Evolutionary conservation across 2,797 vertebrate species (phyloP).

Genomic region (Chaunax sp.): DNA sequence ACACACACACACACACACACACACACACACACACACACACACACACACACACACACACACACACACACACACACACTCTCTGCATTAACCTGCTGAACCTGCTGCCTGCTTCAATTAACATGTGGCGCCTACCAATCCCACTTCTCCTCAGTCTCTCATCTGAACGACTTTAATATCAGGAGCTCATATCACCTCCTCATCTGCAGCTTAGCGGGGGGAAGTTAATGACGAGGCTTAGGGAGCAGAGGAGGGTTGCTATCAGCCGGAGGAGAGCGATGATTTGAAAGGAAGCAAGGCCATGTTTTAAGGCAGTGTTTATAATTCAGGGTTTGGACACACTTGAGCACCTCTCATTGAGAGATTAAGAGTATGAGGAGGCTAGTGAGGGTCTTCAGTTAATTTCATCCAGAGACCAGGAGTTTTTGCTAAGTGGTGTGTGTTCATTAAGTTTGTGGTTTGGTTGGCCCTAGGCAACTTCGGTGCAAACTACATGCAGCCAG

Average conservation of each 20-base stretch:
- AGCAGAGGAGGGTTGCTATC: slow-evolving; percentile 72
- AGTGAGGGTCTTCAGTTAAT: slow-evolving; percentile 76
- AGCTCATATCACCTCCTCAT: slow-evolving; percentile 77
- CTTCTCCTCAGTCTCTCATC: slow-evolving; percentile 67
- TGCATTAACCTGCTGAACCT: slow-evolving; percentile 52
- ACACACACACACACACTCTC: slow-evolving; percentile 5
- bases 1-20: slow-evolving; percentile 9
- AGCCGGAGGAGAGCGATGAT: slow-evolving; percentile 74
- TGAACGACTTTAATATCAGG: slow-evolving; percentile 81
- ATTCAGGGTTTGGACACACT: slow-evolving; percentile 84
- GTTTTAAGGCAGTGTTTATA: slow-evolving; percentile 79
- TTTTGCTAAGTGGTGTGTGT: slow-evolving; percentile 39
- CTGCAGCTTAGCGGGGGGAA: slow-evolving; percentile 74
- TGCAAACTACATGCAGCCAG: slow-evolving; percentile 7
- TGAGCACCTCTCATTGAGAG: slow-evolving; percentile 81
- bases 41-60: not conserved
- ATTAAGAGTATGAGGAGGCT: slow-evolving; percentile 80
- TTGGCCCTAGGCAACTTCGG: slow-evolving; percentile 23
- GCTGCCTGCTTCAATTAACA: slow-evolving; percentile 74
- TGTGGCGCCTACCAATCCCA: slow-evolving; percentile 57
- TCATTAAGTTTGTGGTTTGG: slow-evolving; percentile 36
- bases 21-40: not conserved
- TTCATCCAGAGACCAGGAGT: slow-evolving; percentile 66
- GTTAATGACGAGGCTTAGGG: slow-evolving; percentile 84
- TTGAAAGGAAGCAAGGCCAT: slow-evolving; percentile 72